Evolutionary conservation across 2,113 vertebrate species (phyloP).

Genomic region (Ophiodon elongatus): DNA sequence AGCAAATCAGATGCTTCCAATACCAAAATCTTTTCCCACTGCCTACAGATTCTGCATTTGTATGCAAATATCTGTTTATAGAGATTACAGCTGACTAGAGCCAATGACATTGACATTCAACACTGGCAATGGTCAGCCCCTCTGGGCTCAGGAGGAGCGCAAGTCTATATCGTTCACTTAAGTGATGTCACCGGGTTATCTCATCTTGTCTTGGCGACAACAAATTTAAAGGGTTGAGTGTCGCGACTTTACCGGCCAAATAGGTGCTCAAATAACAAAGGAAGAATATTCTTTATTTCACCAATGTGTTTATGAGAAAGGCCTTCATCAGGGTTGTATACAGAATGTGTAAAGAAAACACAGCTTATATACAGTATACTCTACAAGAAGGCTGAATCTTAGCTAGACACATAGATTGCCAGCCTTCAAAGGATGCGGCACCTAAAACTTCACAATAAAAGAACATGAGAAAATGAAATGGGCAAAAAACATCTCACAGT

Average conservation of each 20-base stretch:
- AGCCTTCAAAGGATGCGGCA: not conserved
- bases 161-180: no score
- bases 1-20: not conserved
- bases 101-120: no score
- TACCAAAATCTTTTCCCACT: not conserved
- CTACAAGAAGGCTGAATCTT: not conserved
- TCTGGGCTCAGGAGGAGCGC: no score
- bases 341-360: not conserved
- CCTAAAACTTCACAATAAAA: no score
- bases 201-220: not conserved
- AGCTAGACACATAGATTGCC: not conserved
- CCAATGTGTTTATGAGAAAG: not conserved
- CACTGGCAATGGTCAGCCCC: no score
- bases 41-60: not conserved
- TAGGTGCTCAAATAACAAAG: not conserved
- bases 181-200: not conserved
- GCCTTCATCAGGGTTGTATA: not conserved
- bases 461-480: not conserved
- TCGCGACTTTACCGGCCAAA: no score
- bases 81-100: no score
- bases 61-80: not conserved
- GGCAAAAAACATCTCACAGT: not conserved
- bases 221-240: no score
- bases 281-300: not conserved
- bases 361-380: no score